A percentile compares a stretch with the other conserved stretches of the same genome.
Evolutionary conservation across 2,888 invertebrate species (phyloP).

Genomic region (Palloptera scutellata): DNA sequence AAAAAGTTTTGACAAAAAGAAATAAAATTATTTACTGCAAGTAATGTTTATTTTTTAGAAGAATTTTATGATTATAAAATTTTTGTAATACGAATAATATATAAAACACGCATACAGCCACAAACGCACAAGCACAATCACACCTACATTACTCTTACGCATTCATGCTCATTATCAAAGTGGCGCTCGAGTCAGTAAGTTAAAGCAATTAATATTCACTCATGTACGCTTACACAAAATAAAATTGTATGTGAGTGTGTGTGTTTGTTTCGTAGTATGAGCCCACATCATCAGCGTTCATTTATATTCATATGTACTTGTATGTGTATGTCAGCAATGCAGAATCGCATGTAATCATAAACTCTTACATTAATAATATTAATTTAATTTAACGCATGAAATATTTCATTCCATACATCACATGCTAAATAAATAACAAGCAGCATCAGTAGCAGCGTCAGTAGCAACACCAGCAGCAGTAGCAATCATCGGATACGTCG

Average conservation of each 20-base stretch:
- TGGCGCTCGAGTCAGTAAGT: slow-evolving; percentile 9
- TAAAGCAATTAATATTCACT: slow-evolving; percentile 45
- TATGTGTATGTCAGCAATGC: background rate
- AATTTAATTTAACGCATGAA: slow-evolving; percentile 55
- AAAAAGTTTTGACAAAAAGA: background rate
- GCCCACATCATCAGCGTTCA: background rate
- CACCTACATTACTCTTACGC: no score
- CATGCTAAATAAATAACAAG: slow-evolving; percentile 35
- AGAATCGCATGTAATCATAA: slow-evolving; percentile 37
- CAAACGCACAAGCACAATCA: no score
- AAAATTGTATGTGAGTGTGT: background rate
- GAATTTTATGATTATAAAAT: background rate
- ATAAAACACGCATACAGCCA: no score
- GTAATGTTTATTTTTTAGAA: background rate
- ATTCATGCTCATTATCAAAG: background rate
- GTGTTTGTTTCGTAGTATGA: no score
- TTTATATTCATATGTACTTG: background rate
- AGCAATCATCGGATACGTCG: background rate
- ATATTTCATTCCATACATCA: slow-evolving; percentile 44
- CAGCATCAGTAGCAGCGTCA: slow-evolving; percentile 40
- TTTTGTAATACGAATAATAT: background rate
- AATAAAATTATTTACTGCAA: no score
- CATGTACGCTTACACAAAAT: slow-evolving; percentile 20
- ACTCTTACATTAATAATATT: slow-evolving; percentile 51
- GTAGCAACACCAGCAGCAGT: slow-evolving; percentile 18